Conservation (phyloP, 2,113 vertebrate genomes). For the Albula glossodonta region DNA sequence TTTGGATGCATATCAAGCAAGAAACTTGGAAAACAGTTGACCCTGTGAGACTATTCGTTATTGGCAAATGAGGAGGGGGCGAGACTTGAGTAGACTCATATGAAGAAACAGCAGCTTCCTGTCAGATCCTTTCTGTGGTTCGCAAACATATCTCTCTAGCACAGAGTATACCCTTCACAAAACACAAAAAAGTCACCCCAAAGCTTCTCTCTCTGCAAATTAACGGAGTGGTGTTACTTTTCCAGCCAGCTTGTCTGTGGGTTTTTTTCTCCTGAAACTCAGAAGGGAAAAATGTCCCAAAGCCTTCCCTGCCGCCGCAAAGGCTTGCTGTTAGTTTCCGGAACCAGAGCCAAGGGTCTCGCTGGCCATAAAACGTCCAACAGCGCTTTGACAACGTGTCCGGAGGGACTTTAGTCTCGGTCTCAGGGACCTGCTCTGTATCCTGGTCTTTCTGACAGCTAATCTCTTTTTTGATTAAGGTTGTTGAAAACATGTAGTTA, state of each 20-base stretch:
- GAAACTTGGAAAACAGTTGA: neutral
- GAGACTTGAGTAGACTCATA: neutral
- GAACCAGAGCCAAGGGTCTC: neutral
- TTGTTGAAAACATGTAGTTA: too few relatives aligned
- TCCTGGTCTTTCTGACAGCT: too few relatives aligned
- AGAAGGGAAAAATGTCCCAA: neutral
- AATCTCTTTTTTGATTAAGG: too few relatives aligned
- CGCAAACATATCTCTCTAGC: neutral
- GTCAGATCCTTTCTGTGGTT: neutral
- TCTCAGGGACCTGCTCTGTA: too few relatives aligned
- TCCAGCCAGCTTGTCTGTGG: neutral
- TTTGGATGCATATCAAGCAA: neutral
- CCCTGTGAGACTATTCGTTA: neutral
- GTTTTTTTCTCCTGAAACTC: neutral
- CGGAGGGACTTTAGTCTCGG: too few relatives aligned
- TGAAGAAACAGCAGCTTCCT: constrained; percentile 15
- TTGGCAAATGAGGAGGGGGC: neutral
- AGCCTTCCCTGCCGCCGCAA: neutral
- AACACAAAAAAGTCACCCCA: neutral
- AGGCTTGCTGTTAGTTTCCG: constrained; percentile 2
- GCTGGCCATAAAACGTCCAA: neutral
- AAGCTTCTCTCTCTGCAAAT: neutral
- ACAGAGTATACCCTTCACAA: neutral
- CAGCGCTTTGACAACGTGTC: neutral
- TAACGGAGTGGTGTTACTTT: neutral